Evolutionary conservation across 1,140 invertebrate species (phyloP).

Genomic region (Drosophila sturtevanti): DNA sequence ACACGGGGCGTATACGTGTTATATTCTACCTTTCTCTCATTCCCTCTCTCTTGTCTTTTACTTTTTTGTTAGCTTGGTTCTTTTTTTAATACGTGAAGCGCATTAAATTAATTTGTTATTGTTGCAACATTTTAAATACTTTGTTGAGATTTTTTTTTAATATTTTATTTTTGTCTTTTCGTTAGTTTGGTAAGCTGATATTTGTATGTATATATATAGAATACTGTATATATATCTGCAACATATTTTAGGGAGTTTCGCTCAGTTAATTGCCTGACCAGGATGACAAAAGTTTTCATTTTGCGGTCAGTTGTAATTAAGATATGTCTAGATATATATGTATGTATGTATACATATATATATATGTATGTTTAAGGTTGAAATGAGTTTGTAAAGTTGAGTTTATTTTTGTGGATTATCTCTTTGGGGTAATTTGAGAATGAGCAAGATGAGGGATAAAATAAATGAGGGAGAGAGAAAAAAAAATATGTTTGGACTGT

Average conservation of each 20-base stretch:
- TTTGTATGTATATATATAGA: background rate
- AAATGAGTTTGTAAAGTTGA: background rate
- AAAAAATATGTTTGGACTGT: background rate
- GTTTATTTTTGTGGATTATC: slow-evolving; percentile 21
- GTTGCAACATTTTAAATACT: slow-evolving; percentile 55
- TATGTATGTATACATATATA: slow-evolving; percentile 4
- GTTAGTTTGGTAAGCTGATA: slow-evolving; percentile 9
- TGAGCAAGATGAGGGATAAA: slow-evolving; percentile 2
- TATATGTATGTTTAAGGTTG: background rate
- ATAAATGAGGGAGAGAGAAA: background rate
- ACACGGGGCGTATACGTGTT: slow-evolving; percentile 53
- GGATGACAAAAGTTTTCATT: slow-evolving; percentile 19
- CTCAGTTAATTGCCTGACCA: slow-evolving; percentile 28
- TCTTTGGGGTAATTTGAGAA: slow-evolving; percentile 1
- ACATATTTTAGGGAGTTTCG: background rate
- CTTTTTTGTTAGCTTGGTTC: background rate
- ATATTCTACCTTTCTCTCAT: slow-evolving; percentile 24
- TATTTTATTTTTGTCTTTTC: slow-evolving; percentile 22
- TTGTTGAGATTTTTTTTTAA: slow-evolving; percentile 20
- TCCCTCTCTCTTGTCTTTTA: background rate
- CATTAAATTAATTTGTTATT: slow-evolving; percentile 54
- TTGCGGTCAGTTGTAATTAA: slow-evolving; percentile 46
- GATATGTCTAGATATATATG: slow-evolving; percentile 7
- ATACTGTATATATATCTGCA: background rate
- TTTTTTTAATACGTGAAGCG: slow-evolving; percentile 11